A percentile compares a stretch with the other conserved stretches of the same genome.
Evolutionary conservation across 2,888 invertebrate species (phyloP).

Genomic region (Frankliniella intonsa): DNA sequence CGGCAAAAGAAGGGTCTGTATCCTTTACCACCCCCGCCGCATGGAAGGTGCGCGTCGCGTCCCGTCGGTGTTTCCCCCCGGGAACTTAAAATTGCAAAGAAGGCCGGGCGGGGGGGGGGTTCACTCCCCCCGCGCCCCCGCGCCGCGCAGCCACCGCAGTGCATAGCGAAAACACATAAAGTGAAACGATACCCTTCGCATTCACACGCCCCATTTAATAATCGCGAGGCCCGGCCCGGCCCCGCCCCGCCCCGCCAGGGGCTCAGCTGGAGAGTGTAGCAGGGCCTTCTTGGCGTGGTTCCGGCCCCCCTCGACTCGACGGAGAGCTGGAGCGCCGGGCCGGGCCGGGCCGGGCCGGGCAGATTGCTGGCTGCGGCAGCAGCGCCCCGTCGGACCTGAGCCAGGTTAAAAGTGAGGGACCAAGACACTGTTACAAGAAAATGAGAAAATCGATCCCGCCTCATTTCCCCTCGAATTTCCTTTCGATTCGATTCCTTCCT

Average conservation of each 20-base stretch:
- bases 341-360: too few relatives aligned
- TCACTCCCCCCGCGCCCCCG: not conserved
- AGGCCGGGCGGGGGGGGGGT: not conserved
- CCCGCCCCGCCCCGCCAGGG: not conserved
- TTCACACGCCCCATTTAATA: conserved; percentile 23
- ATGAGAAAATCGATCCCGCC: too few relatives aligned
- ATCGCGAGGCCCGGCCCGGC: not conserved
- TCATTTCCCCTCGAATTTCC: too few relatives aligned
- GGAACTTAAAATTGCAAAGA: conserved; percentile 22
- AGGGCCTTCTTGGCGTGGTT: too few relatives aligned
- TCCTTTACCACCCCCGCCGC: not conserved
- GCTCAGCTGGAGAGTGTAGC: too few relatives aligned
- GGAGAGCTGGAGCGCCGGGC: too few relatives aligned
- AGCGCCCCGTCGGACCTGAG: too few relatives aligned
- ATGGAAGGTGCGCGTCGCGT: not conserved
- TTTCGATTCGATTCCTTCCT: too few relatives aligned
- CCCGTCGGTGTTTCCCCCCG: not conserved
- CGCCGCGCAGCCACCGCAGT: not conserved
- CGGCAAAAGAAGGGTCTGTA: not conserved
- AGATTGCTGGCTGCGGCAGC: too few relatives aligned
- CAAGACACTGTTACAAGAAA: too few relatives aligned
- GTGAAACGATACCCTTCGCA: conserved; percentile 10
- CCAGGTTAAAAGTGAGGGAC: too few relatives aligned
- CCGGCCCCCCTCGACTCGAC: too few relatives aligned
- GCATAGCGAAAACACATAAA: conserved; percentile 14